phyloP scores from a whole-genome alignment of 2,113 vertebrate genomes.

The Andinoacara biseriatus region DNA sequence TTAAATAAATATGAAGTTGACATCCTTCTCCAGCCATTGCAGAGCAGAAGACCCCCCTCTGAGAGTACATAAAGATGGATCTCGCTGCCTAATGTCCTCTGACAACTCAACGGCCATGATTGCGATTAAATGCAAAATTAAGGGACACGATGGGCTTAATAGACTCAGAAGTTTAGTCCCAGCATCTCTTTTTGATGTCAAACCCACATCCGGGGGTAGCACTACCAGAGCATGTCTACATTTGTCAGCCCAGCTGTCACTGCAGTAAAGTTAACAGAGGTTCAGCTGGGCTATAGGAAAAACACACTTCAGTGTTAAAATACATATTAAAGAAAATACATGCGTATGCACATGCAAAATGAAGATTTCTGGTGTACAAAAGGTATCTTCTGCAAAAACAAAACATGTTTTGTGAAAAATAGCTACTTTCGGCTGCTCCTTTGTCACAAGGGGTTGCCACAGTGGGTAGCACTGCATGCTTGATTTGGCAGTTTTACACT shows the following conservation, averaged over 20 bases:
- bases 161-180: constrained; percentile 4
- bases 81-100: constrained; percentile 28
- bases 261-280: not conserved
- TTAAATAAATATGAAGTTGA: constrained; percentile 63
- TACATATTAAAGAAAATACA: constrained; percentile 24
- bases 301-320: constrained; percentile 4
- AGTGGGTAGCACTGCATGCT: too few species aligned
- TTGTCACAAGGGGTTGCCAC: too few species aligned
- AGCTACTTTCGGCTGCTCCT: too few species aligned
- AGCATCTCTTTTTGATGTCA: constrained; percentile 5
- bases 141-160: not conserved
- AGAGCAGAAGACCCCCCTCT: constrained; percentile 36
- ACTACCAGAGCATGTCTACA: not conserved
- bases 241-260: constrained; percentile 31
- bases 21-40: constrained; percentile 10
- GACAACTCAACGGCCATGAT: constrained; percentile 38
- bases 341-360: not conserved
- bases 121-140: constrained; percentile 40
- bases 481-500: too few species aligned
- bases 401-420: too few species aligned
- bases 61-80: constrained; percentile 22
- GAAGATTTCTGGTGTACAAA: constrained; percentile 11
- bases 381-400: not conserved
- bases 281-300: constrained; percentile 2
- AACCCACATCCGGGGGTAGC: not conserved